Conservation (phyloP, 2,113 vertebrate species). For the Platichthys flesus region DNA sequence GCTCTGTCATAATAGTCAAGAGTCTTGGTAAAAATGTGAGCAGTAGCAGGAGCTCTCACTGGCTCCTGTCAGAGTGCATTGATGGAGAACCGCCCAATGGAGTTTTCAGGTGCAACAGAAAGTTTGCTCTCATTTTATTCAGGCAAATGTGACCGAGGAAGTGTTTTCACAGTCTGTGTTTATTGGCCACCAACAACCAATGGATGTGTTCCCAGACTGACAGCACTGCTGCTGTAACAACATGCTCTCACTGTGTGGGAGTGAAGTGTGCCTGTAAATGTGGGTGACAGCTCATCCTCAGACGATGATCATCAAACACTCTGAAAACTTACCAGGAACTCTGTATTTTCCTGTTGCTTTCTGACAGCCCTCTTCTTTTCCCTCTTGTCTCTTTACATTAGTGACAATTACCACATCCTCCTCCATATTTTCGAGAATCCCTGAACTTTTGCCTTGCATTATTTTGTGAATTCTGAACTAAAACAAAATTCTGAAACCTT, state of each 20-base stretch:
- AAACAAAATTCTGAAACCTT: neutral
- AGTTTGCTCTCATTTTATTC: conserved; percentile 8
- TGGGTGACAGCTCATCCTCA: conserved; percentile 39
- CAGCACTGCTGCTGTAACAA: conserved; percentile 42
- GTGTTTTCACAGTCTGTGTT: conserved; percentile 23
- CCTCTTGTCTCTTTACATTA: conserved; percentile 8
- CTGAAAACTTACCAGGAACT: conserved; percentile 39
- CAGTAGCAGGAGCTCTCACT: no score
- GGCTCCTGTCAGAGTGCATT: no score
- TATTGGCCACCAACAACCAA: conserved; percentile 35
- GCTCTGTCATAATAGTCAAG: no score
- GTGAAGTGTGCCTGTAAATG: conserved; percentile 45
- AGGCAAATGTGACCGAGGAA: conserved; percentile 11
- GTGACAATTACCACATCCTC: neutral
- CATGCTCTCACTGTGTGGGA: conserved; percentile 47
- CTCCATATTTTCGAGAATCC: neutral
- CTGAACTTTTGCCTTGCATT: neutral
- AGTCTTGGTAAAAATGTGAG: no score
- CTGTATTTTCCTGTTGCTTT: neutral
- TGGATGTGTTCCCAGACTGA: conserved; percentile 34
- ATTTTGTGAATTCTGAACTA: neutral
- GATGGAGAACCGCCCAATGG: no score
- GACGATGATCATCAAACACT: conserved; percentile 33
- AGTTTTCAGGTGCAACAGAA: conserved; percentile 19
- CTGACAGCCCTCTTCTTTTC: neutral